These are phyloP conservation scores for Crypturellus undulatus DNA, from an alignment of 2,113 vertebrate species.

Conservation along the genomic window DNA sequence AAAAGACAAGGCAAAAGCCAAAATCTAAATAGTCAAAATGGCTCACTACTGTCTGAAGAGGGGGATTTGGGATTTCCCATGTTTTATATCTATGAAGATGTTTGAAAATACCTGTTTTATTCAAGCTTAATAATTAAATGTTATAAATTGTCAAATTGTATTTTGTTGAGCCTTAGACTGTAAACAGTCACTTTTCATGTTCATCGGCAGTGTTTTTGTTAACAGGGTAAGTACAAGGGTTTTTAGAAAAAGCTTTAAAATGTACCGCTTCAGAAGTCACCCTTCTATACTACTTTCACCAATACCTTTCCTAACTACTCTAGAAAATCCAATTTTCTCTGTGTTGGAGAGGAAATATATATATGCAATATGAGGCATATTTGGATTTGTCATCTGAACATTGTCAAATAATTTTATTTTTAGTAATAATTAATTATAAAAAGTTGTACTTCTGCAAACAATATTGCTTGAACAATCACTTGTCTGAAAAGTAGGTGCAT, in stretches of 20 bases:
- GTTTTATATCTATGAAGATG: background rate
- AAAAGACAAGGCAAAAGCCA: slow-evolving; percentile 1
- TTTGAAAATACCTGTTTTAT: background rate
- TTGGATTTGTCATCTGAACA: background rate
- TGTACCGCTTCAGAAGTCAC: background rate
- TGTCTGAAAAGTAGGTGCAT: background rate
- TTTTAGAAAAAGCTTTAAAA: background rate
- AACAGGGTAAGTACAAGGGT: background rate
- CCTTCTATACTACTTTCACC: background rate
- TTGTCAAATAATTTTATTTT: background rate
- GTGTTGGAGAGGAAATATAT: background rate
- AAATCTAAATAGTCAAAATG: background rate
- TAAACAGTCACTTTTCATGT: background rate
- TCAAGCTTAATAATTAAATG: background rate
- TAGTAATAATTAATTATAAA: background rate
- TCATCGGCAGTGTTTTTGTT: background rate
- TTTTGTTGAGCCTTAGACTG: background rate
- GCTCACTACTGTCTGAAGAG: background rate
- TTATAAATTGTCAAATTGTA: background rate
- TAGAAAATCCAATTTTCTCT: background rate
- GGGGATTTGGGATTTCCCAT: background rate
- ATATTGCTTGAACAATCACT: background rate
- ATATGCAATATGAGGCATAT: background rate
- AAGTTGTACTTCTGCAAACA: background rate
- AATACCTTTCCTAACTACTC: background rate